Conservation (phyloP, 2,113 vertebrate species). For the Ctenodactylus gundi region DNA sequence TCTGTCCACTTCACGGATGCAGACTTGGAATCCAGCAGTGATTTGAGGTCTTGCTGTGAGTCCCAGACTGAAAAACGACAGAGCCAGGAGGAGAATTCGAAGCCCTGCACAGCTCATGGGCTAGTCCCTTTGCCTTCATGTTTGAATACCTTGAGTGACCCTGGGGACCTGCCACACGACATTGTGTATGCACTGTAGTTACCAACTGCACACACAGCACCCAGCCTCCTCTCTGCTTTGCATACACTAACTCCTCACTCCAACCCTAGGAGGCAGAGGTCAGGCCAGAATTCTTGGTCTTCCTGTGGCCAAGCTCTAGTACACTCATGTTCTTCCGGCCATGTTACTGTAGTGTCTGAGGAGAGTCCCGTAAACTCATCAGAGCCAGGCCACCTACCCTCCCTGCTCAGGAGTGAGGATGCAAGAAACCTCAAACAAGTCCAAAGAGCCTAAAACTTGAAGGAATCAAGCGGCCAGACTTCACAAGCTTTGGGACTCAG, state of each 20-base stretch:
- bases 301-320: background rate
- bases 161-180: too few species aligned
- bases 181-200: background rate
- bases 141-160: rapidly evolving
- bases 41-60: background rate
- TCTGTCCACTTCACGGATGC: background rate
- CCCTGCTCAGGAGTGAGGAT: background rate
- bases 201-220: background rate
- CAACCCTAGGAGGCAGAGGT: background rate
- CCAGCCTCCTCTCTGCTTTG: rapidly evolving
- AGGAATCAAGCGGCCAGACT: too few species aligned
- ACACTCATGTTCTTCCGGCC: background rate
- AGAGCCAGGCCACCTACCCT: too few species aligned
- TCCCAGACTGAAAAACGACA: background rate
- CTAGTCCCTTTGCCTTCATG: background rate
- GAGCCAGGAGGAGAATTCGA: background rate
- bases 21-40: background rate
- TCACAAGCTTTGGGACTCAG: too few species aligned
- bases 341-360: background rate
- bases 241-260: background rate
- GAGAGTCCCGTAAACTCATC: too few species aligned
- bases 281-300: background rate
- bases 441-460: background rate
- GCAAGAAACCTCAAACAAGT: background rate
- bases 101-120: background rate